A percentile compares a stretch with the other conserved stretches of the same genome.
Conservation (phyloP, 1,140 invertebrate species). For the Drosophila malerkotliana region DNA sequence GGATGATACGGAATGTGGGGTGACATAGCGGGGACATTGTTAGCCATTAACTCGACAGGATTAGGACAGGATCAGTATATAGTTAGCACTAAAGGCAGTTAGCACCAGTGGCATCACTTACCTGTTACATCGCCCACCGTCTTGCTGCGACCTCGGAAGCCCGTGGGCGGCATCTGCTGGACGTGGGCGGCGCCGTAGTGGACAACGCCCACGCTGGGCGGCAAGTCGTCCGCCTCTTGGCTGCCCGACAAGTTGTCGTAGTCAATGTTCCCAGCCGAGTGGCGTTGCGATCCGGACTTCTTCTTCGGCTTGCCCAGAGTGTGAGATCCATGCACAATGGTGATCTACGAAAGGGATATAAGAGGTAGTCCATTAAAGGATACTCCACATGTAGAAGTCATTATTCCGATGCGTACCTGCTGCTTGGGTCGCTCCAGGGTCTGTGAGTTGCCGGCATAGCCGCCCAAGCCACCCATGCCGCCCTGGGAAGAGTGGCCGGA, state of each 20-base stretch:
- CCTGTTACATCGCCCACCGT: conserved; percentile 93
- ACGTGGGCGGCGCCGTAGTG: conserved; percentile 67
- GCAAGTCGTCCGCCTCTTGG: conserved; percentile 84
- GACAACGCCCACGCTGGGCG: conserved; percentile 75
- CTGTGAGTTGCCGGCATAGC: conserved; percentile 85
- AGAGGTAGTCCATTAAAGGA: neutral
- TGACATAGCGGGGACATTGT: conserved; percentile 15
- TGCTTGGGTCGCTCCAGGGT: conserved; percentile 87
- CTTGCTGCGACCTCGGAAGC: conserved; percentile 93
- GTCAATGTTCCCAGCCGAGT: conserved; percentile 95
- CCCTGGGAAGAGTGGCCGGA: conserved; percentile 73
- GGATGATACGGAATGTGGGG: conserved; percentile 41
- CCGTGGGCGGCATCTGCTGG: conserved; percentile 82
- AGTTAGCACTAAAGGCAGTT: too few relatives aligned
- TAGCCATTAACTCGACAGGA: conserved; percentile 32
- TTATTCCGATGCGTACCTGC: conserved; percentile 70
- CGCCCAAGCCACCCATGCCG: conserved; percentile 47
- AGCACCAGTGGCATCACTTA: conserved; percentile 78
- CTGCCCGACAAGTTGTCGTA: conserved; percentile 90
- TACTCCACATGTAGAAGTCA: neutral
- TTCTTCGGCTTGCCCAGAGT: conserved; percentile 90
- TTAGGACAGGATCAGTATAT: too few relatives aligned
- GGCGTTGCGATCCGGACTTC: conserved; percentile 91
- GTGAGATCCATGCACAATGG: conserved; percentile 88
- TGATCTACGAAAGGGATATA: conserved; percentile 76